Percentiles rank a stretch among this genome's conserved stretches.
phyloP scores from a whole-genome alignment of 2,113 vertebrate species.

The Urocynchramus pylzowi region DNA sequence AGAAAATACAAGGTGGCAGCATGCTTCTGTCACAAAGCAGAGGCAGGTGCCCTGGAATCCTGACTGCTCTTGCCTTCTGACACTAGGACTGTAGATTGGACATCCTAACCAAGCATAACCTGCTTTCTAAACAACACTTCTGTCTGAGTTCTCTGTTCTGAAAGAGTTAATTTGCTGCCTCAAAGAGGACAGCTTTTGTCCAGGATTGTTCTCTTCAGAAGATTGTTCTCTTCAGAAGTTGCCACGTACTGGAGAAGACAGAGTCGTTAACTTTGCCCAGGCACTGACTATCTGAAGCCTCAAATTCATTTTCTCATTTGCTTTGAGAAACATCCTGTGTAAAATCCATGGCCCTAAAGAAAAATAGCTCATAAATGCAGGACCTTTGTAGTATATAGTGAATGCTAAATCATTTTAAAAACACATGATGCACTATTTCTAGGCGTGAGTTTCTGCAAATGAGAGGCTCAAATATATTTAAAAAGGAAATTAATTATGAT shows the following conservation, averaged over 20 bases:
- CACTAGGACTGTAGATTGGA: not conserved
- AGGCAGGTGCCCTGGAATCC: not conserved
- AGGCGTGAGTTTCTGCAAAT: slow-evolving; percentile 53
- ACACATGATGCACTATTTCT: slow-evolving; percentile 36
- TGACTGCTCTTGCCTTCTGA: not conserved
- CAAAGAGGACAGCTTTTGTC: not conserved
- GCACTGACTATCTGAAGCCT: not conserved
- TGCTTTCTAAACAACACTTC: not conserved
- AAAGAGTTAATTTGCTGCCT: not conserved
- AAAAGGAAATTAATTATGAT: slow-evolving; percentile 59
- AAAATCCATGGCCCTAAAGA: slow-evolving; percentile 51
- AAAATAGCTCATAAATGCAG: slow-evolving; percentile 55
- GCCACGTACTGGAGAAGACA: not conserved
- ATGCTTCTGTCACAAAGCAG: not conserved
- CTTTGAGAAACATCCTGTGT: slow-evolving; percentile 59
- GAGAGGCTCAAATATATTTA: slow-evolving; percentile 50
- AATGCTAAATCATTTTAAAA: slow-evolving; percentile 62
- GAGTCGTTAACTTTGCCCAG: not conserved
- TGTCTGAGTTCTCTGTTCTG: not conserved
- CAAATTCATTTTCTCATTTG: slow-evolving; percentile 35
- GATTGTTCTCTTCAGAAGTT: not conserved
- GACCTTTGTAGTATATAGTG: slow-evolving; percentile 34
- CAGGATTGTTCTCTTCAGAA: not conserved
- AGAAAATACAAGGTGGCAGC: not conserved
- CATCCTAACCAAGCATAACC: not conserved